Conservation (phyloP, 2,888 invertebrate genomes). For the Malachius bipustulatus region DNA sequence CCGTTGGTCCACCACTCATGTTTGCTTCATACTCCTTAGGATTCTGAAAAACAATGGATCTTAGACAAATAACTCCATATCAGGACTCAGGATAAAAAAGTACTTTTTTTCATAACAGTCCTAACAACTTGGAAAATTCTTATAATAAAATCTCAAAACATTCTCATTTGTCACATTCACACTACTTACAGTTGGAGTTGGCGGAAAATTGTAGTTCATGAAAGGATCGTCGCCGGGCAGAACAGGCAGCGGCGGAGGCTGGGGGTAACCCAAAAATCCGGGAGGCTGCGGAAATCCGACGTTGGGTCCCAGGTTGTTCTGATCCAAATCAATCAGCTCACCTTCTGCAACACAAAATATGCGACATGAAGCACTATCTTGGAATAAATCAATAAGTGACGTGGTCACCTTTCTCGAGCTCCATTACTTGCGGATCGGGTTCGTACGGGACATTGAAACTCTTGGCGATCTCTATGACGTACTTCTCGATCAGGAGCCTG, state of each 20-base stretch:
- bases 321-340: conserved; percentile 54
- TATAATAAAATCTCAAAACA: too few relatives aligned
- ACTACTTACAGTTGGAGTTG: conserved; percentile 24
- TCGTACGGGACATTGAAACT: conserved; percentile 90
- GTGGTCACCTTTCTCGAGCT: conserved; percentile 50
- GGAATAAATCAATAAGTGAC: neutral
- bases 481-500: conserved; percentile 87
- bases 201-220: conserved; percentile 58
- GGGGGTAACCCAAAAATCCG: conserved; percentile 74
- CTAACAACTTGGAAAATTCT: too few relatives aligned
- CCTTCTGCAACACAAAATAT: conserved; percentile 41
- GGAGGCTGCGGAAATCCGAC: conserved; percentile 65
- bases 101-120: too few relatives aligned
- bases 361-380: neutral
- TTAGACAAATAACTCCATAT: too few relatives aligned
- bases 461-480: conserved; percentile 91
- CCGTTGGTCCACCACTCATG: too few relatives aligned
- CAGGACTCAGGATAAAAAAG: too few relatives aligned
- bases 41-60: too few relatives aligned
- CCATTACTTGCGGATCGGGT: conserved; percentile 87
- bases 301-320: conserved; percentile 52
- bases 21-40: too few relatives aligned
- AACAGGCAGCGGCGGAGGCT: conserved; percentile 51
- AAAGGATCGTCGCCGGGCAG: conserved; percentile 41
- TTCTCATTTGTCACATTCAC: too few relatives aligned